Evolutionary conservation across 2,113 vertebrate genomes (phyloP).

Genomic region (Halichoeres trimaculatus): DNA sequence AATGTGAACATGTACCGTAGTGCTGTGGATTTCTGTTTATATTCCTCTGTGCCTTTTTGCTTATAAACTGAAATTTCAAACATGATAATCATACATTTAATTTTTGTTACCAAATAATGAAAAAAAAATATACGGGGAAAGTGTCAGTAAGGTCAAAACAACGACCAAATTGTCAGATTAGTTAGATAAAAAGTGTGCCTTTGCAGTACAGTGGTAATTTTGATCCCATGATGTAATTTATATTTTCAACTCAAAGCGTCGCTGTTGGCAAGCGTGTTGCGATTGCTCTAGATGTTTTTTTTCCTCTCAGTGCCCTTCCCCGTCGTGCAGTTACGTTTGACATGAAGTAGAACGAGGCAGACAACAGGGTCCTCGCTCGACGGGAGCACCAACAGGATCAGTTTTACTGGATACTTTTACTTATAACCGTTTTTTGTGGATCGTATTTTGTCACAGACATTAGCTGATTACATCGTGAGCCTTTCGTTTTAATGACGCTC

Average conservation of each 20-base stretch:
- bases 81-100: too few relatives aligned
- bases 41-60: accelerated
- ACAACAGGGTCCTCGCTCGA: background rate
- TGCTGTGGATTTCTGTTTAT: too few relatives aligned
- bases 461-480: background rate
- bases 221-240: conserved; percentile 39
- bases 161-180: background rate
- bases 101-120: too few relatives aligned
- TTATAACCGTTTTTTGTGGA: background rate
- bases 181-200: background rate
- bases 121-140: too few relatives aligned
- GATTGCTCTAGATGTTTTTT: background rate
- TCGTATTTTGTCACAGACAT: background rate
- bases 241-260: conserved; percentile 54
- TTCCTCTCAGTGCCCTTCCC: conserved; percentile 32
- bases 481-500: conserved; percentile 1
- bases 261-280: conserved; percentile 50
- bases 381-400: background rate
- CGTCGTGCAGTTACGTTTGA: background rate
- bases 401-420: background rate
- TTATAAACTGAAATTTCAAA: too few relatives aligned
- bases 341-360: background rate
- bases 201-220: background rate
- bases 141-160: background rate
- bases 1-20: background rate